Percentiles rank a stretch among this genome's conserved stretches.
phyloP scores from a whole-genome alignment of 2,797 vertebrate species.

The Myotis findleyi region DNA sequence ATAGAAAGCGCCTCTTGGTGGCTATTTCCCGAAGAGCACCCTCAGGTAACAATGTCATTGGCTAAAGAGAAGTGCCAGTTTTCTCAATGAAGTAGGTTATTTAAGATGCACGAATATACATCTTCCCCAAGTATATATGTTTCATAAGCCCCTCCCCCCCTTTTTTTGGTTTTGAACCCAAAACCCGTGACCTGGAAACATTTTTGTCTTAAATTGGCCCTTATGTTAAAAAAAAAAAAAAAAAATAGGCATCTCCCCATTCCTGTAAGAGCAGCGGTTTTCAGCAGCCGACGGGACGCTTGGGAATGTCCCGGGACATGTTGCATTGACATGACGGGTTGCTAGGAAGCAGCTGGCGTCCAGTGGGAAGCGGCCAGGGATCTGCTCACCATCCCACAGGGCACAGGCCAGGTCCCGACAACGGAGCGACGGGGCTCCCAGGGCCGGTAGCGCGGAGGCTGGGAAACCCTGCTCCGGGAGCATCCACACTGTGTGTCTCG shows the following conservation, averaged over 20 bases:
- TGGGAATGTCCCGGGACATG: neutral
- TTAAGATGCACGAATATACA: neutral
- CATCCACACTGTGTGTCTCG: rapidly evolving
- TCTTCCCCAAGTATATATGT: rapidly evolving
- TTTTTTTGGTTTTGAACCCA: neutral
- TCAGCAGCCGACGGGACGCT: rapidly evolving
- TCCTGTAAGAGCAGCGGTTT: neutral
- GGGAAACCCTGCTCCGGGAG: neutral
- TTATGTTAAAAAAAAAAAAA: neutral
- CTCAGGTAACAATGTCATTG: neutral
- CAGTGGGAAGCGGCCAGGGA: neutral
- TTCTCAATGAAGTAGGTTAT: neutral
- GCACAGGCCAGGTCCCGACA: rapidly evolving
- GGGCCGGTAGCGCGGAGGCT: neutral
- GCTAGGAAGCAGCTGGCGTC: neutral
- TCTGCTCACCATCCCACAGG: rapidly evolving
- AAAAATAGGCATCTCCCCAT: neutral
- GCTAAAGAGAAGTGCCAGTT: neutral
- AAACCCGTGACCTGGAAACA: neutral
- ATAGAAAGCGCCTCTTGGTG: neutral
- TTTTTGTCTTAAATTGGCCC: conserved; percentile 1
- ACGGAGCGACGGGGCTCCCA: rapidly evolving
- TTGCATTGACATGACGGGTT: neutral
- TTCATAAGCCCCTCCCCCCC: neutral
- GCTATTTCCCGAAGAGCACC: neutral